Evolutionary conservation across 2,113 vertebrate species (phyloP).

Genomic region (Tricholaema leucomelas): DNA sequence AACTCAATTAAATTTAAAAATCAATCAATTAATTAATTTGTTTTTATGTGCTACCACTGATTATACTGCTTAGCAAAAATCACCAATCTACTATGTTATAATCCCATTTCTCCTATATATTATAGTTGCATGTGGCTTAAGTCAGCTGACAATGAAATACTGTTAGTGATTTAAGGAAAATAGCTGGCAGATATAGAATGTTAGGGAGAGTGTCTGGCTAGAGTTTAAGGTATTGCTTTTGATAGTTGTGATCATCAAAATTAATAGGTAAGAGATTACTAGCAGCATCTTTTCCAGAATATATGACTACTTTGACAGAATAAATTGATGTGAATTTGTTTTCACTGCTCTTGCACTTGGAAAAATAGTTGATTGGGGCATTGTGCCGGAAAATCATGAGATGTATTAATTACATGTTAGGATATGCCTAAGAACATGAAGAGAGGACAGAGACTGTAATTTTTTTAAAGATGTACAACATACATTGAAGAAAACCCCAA

Average conservation of each 20-base stretch:
- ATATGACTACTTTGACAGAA: neutral
- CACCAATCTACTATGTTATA: neutral
- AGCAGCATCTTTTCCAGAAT: neutral
- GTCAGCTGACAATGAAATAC: neutral
- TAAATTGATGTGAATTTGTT: neutral
- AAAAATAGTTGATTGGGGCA: neutral
- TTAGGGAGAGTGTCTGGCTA: neutral
- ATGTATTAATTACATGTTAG: neutral
- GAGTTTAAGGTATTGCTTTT: neutral
- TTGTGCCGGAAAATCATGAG: neutral
- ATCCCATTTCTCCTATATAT: neutral
- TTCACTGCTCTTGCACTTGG: neutral
- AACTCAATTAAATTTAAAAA: neutral
- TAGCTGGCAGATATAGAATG: neutral
- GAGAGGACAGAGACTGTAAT: neutral
- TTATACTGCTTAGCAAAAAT: neutral
- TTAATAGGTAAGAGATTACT: neutral
- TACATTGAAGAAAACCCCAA: accelerated
- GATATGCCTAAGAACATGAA: neutral
- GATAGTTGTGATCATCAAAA: neutral
- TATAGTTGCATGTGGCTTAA: neutral
- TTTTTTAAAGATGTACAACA: neutral
- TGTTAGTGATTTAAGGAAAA: neutral
- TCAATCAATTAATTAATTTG: neutral
- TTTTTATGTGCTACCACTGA: neutral